Evolutionary conservation across 2,888 invertebrate species (phyloP).

Genomic region (Perdita meconis): DNA sequence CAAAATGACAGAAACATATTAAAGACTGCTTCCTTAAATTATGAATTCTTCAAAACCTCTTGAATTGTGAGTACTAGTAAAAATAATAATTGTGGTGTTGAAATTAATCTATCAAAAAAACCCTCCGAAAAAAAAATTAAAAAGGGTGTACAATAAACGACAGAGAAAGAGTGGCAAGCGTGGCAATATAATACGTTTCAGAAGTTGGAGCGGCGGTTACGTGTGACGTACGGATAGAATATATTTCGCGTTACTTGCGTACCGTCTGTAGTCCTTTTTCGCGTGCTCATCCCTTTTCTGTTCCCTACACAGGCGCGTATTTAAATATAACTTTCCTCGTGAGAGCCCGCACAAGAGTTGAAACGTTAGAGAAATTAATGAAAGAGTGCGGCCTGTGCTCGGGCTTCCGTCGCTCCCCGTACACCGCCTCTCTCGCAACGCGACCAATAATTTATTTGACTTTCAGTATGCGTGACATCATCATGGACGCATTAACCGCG

Average conservation of each 20-base stretch:
- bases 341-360: slow-evolving; percentile 50
- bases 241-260: slow-evolving; percentile 51
- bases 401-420: not conserved
- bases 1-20: no score
- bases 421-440: slow-evolving; percentile 20
- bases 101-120: no score
- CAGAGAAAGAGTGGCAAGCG: not conserved
- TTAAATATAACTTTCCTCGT: slow-evolving; percentile 59
- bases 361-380: slow-evolving; percentile 59
- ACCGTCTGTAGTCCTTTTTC: slow-evolving; percentile 38
- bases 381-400: slow-evolving; percentile 37
- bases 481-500: slow-evolving; percentile 55
- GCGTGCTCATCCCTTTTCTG: slow-evolving; percentile 45
- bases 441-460: slow-evolving; percentile 60
- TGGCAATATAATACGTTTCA: slow-evolving; percentile 39
- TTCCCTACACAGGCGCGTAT: slow-evolving; percentile 28
- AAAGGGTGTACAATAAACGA: not conserved
- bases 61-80: no score
- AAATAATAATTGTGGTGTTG: no score
- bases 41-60: no score
- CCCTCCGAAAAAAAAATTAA: no score
- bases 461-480: slow-evolving; percentile 59
- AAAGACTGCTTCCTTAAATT: no score
- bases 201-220: slow-evolving; percentile 14
- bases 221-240: slow-evolving; percentile 14